Base-by-base conservation (phyloP, 2,888 invertebrate species). In the Anagyrus pseudococci region DNA sequence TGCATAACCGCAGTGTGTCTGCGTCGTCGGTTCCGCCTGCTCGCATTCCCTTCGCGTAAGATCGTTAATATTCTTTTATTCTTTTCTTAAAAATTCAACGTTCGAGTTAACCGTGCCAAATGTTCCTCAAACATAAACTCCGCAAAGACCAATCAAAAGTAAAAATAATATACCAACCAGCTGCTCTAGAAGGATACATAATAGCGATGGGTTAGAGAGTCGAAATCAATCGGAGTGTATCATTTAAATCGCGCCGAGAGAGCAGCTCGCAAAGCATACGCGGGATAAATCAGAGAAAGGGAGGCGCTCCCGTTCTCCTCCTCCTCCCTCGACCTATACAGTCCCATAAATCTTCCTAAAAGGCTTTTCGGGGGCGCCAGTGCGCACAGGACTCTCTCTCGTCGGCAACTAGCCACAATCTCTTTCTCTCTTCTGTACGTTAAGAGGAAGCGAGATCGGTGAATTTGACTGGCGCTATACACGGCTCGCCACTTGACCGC, bases 401-500 rank as follows among this genome's bases (percentile, higher is more conserved):
- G 70, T 64, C 72, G 69, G 6, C 6, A 10, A 71, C 72, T 71
- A 71, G 67, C 69, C 19, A 17, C 43, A n/a, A 7, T 43, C n/a
- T n/a, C n/a, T 19, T 15, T 7, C 13, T n/a, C 19, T 19, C 6
- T n/a, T 10, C 43, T n/a, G 17, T 43, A n/a, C n/a, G n/a, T n/a
- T n/a, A n/a, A n/a, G n/a, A n/a, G n/a, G n/a, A n/a, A n/a, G n/a
- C n/a, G n/a, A n/a, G n/a, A n/a, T n/a, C 71, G 64, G 64, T 69
- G 71, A 62, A 73, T 73, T 77, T 78, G 80, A 80, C 73, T 79
- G 79, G 76, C 78, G 75, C 44, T 26, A 68, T 75, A 80, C 80
- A 80, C 77, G 77, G 73, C 74, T 78, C 78, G 77, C 80, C 80
- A 80, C 80, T 80, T 80, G 80, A 80, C 80, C 80, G 72, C 75